Conservation (phyloP, 1,140 invertebrate genomes). For the Elysia chlorotica region DNA sequence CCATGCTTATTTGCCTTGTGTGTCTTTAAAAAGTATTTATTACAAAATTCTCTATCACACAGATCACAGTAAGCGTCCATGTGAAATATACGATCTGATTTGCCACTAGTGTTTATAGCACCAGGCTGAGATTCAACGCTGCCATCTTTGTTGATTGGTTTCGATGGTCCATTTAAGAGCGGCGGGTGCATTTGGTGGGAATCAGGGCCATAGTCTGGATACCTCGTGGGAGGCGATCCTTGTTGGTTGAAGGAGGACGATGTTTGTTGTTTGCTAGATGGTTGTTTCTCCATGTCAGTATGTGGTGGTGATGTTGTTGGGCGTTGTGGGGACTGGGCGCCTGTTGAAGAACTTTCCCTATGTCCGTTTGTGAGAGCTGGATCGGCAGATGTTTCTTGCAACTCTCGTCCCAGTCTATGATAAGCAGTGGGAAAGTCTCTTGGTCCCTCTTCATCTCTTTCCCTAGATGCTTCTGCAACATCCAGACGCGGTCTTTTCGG, state of each 20-base stretch:
- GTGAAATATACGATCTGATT: conserved; percentile 44
- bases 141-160: conserved; percentile 1
- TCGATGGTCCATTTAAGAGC: too few species aligned
- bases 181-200: neutral
- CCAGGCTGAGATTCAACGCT: conserved; percentile 19
- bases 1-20: conserved; percentile 99
- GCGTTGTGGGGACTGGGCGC: conserved; percentile 31
- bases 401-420: conserved; percentile 55
- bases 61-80: conserved; percentile 85
- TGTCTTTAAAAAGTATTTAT: conserved; percentile 76
- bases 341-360: conserved; percentile 82
- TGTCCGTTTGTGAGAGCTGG: conserved; percentile 82
- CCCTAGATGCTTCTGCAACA: too few species aligned
- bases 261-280: neutral
- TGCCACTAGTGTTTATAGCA: too few species aligned
- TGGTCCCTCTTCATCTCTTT: conserved; percentile 14
- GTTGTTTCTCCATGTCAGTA: neutral
- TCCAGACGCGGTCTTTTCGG: conserved; percentile 18
- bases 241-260: neutral
- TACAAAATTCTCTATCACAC: conserved; percentile 68
- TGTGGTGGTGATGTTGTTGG: conserved; percentile 1
- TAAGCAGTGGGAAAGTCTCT: conserved; percentile 57
- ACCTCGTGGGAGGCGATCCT: neutral
- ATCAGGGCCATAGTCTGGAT: neutral
- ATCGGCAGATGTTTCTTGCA: conserved; percentile 45